Evolutionary conservation across 2,113 vertebrate genomes (phyloP), one percentile per base, ranked within the genome.

Genomic region (Indicator maculatus): DNA sequence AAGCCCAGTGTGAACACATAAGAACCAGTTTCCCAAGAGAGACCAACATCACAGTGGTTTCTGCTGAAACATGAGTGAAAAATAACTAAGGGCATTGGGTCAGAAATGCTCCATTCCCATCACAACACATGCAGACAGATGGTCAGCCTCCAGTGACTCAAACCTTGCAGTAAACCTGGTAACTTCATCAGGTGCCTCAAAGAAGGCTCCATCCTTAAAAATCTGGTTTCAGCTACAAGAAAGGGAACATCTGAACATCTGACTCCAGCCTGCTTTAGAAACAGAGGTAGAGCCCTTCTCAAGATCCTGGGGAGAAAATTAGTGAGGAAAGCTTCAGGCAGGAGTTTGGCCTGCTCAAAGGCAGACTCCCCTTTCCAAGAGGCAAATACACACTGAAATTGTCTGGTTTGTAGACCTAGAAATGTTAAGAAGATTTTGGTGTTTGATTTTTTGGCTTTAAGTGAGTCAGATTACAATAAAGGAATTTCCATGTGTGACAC

Each of bases 391-490:
- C 0, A 2, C 61, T 47, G 52, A 10, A 38, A 12, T 1, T 33
- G 26, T 18, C 23, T 12, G 70, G 19, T 72, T 17, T 70, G 73
- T 67, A 67, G 21, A 33, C 60, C 39, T 69, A 75, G 83, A 95
- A 93, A 81, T 31, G 83, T 27, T 88, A 79, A 90, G 75, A 87
- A 83, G 82, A 89, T 80, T 81, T 38, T 64, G 64, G n/a, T 69
- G 31, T 92, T 93, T 92, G 91, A 92, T 83, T 94, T 95, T 85
- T 85, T 87, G 83, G 73, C 93, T 56, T 69, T 61, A 79, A 72
- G 83, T 60, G 83, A 93, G 65, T 79, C 71, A 88, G 82, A 93
- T 50, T 24, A 79, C 94, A 96, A 95, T 67, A 28, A 92, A 58
- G 83, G 91, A 83, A 85, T 95, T 93, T 95, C 93, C 55, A 8